These are phyloP conservation scores for Sebastes taczanowskii DNA, from an alignment of 2,797 vertebrate species.

Conservation along the genomic window DNA sequence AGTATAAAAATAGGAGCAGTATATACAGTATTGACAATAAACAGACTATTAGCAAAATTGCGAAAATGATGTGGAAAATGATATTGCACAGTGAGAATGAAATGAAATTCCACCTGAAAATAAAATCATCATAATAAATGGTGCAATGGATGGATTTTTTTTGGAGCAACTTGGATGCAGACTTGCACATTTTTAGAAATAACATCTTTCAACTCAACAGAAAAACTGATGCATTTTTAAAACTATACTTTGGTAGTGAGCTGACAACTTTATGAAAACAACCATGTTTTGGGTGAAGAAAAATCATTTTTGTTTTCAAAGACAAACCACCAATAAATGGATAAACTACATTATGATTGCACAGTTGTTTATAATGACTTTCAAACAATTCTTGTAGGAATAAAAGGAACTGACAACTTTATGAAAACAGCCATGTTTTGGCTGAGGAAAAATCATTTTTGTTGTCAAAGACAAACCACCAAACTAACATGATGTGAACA, in stretches of 20 bases:
- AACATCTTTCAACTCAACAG: background rate
- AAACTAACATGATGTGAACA: no score
- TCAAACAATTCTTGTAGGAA: background rate
- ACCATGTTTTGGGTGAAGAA: background rate
- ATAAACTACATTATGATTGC: background rate
- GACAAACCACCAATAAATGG: background rate
- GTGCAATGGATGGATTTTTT: background rate
- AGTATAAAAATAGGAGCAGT: no score
- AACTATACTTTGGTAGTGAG: background rate
- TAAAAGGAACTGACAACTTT: background rate
- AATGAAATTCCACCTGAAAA: no score
- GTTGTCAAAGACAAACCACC: background rate
- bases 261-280: background rate
- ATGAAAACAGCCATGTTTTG: background rate
- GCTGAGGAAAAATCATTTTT: rapidly evolving
- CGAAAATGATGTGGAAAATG: no score
- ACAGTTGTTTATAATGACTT: background rate
- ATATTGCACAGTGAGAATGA: no score
- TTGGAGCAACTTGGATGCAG: background rate
- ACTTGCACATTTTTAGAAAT: background rate
- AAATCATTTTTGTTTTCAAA: no score
- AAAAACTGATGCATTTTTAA: background rate
- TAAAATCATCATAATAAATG: no score
- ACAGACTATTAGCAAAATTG: no score
- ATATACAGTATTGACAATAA: no score